Conservation (phyloP, 2,797 vertebrate species). For the Esox lucius region DNA sequence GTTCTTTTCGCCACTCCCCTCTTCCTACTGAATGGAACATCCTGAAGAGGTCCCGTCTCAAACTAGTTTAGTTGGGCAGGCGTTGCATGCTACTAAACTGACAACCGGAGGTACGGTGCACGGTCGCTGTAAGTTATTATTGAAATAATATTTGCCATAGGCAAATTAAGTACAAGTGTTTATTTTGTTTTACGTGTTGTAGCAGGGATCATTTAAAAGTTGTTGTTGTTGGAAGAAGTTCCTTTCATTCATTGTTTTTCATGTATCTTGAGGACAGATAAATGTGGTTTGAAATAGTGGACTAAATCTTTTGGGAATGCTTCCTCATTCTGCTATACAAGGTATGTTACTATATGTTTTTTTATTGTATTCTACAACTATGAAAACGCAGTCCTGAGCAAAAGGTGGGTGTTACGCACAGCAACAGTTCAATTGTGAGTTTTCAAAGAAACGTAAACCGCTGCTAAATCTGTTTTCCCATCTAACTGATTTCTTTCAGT, state of each 20-base stretch:
- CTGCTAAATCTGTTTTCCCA: background rate
- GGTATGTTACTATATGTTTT: conserved; percentile 48
- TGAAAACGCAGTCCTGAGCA: background rate
- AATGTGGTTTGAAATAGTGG: conserved; percentile 38
- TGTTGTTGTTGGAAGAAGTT: background rate
- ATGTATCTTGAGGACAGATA: conserved; percentile 40
- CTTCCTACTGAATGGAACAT: conserved; percentile 61
- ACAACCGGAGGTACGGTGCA: conserved; percentile 60
- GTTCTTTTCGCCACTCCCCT: conserved; percentile 18
- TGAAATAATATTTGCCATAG: background rate
- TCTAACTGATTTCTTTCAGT: background rate
- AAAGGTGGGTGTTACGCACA: background rate
- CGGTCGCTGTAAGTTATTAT: background rate
- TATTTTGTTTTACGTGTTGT: background rate
- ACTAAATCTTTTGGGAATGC: conserved; percentile 57
- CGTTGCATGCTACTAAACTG: conserved; percentile 32
- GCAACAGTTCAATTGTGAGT: background rate
- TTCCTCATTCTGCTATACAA: conserved; percentile 55
- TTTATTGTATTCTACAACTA: background rate
- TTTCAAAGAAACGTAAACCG: background rate
- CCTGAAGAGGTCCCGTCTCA: conserved; percentile 47
- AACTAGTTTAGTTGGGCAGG: conserved; percentile 1
- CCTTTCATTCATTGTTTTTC: conserved; percentile 17
- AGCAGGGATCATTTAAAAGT: background rate
- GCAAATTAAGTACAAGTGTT: background rate